These are phyloP conservation scores for Maniola hyperantus DNA, from an alignment of 2,888 invertebrate species.

Conservation along the genomic window DNA sequence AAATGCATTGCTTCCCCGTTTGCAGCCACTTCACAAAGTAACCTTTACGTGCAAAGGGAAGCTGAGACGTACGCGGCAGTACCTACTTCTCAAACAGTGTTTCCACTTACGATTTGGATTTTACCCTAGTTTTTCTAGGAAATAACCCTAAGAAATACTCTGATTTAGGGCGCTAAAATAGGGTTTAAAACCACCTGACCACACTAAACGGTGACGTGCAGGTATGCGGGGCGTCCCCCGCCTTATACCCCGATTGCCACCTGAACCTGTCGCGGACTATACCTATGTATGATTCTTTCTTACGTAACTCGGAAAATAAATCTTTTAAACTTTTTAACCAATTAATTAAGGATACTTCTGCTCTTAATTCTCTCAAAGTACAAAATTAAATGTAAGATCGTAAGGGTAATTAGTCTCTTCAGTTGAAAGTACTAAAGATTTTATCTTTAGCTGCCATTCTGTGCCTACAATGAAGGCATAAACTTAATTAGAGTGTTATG, in stretches of 20 bases:
- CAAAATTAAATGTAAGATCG: conserved; percentile 11
- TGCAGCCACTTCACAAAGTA: conserved; percentile 25
- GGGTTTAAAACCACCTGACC: too few species aligned
- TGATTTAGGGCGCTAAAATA: too few species aligned
- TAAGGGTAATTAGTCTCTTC: conserved; percentile 10
- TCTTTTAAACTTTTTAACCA: too few species aligned
- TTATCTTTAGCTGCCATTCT: conserved; percentile 6
- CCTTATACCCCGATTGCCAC: too few species aligned
- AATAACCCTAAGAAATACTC: background rate
- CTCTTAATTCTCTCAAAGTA: conserved; percentile 8
- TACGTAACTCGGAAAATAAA: background rate
- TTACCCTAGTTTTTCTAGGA: background rate
- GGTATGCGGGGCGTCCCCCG: too few species aligned
- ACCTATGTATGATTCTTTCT: background rate
- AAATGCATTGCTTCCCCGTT: conserved; percentile 25
- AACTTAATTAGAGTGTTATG: background rate
- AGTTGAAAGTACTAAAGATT: conserved; percentile 5
- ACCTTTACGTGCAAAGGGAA: conserved; percentile 17
- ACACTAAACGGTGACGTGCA: too few species aligned
- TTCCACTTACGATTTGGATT: background rate
- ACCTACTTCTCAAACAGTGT: background rate
- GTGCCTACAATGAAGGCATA: conserved; percentile 5
- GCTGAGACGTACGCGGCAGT: background rate
- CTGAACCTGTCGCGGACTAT: too few species aligned
- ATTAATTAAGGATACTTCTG: conserved; percentile 8